These are phyloP conservation scores for Caenorhabditis brenneri DNA, from an alignment of 1,140 invertebrate genomes.

Conservation along the genomic window DNA sequence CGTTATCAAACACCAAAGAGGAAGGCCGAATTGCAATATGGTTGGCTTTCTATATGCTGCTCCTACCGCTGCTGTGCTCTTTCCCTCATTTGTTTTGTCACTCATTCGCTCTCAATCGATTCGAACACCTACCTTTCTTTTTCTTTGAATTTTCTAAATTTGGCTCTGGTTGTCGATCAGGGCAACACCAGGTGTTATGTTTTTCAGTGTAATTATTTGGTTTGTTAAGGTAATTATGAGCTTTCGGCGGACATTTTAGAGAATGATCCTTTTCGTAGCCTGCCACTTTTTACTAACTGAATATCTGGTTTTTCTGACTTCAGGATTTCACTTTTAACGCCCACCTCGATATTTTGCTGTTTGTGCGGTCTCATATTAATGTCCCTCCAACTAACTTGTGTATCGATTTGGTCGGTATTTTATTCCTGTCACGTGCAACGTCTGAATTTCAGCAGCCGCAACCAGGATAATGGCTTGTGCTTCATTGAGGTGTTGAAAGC, in stretches of 20 bases:
- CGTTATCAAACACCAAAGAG: slow-evolving; percentile 32
- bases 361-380: background rate
- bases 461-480: slow-evolving; percentile 34
- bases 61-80: slow-evolving; percentile 17
- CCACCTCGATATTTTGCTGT: background rate
- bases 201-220: background rate
- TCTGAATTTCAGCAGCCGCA: slow-evolving; percentile 19
- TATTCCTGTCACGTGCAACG: background rate
- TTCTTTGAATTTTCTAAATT: background rate
- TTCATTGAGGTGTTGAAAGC: slow-evolving; percentile 42
- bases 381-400: background rate
- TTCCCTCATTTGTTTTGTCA: slow-evolving; percentile 15
- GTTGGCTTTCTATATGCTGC: slow-evolving; percentile 27
- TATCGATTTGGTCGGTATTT: background rate
- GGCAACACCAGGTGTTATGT: background rate
- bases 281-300: background rate
- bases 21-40: slow-evolving; percentile 34
- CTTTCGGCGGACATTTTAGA: background rate
- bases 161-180: background rate
- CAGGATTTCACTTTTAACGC: background rate
- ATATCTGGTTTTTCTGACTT: background rate
- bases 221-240: background rate
- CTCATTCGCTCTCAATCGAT: slow-evolving; percentile 4
- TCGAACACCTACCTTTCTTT: background rate
- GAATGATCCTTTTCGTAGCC: background rate